Percentiles rank a stretch among this genome's conserved stretches.
phyloP scores from a whole-genome alignment of 2,797 vertebrate genomes.

The Eupleurogrammus muticus region DNA sequence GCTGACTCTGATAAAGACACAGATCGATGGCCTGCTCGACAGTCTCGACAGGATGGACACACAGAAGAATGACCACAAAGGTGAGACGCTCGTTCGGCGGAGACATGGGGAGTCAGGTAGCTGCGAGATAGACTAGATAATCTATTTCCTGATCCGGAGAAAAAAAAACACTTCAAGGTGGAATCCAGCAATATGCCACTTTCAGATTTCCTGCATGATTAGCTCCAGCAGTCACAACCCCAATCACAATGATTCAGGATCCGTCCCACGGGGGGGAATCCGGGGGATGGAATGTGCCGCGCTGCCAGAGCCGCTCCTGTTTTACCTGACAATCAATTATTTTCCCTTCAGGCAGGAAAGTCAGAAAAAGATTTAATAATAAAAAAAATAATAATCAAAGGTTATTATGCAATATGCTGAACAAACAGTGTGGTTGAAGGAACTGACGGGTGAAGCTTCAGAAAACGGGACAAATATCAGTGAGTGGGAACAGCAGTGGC shows the following conservation, averaged over 20 bases:
- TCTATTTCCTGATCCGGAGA: slow-evolving; percentile 52
- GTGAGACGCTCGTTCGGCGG: slow-evolving; percentile 72
- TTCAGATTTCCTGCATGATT: slow-evolving; percentile 66
- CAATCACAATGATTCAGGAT: slow-evolving; percentile 58
- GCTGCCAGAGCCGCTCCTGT: slow-evolving; percentile 17
- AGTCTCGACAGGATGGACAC: slow-evolving; percentile 88
- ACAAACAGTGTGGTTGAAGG: slow-evolving; percentile 41
- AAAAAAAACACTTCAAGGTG: slow-evolving; percentile 56
- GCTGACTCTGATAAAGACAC: slow-evolving; percentile 88
- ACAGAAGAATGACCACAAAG: slow-evolving; percentile 83
- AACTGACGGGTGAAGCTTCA: slow-evolving; percentile 38
- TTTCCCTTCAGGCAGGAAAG: slow-evolving; percentile 48
- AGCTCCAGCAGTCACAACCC: slow-evolving; percentile 53
- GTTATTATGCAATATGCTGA: slow-evolving; percentile 34
- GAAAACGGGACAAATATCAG: slow-evolving; percentile 20
- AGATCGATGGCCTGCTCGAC: slow-evolving; percentile 87
- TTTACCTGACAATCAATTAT: slow-evolving; percentile 62
- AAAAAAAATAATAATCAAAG: too few species aligned
- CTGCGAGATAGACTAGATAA: slow-evolving; percentile 55
- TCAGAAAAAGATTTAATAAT: too few species aligned
- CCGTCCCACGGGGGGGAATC: slow-evolving; percentile 24
- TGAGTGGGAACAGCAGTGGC: too few species aligned
- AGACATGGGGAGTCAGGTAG: slow-evolving; percentile 50
- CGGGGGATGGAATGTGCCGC: slow-evolving; percentile 27
- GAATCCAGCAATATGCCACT: slow-evolving; percentile 31